phyloP scores from a whole-genome alignment of 2,113 vertebrate species.

The Okapia johnstoni region DNA sequence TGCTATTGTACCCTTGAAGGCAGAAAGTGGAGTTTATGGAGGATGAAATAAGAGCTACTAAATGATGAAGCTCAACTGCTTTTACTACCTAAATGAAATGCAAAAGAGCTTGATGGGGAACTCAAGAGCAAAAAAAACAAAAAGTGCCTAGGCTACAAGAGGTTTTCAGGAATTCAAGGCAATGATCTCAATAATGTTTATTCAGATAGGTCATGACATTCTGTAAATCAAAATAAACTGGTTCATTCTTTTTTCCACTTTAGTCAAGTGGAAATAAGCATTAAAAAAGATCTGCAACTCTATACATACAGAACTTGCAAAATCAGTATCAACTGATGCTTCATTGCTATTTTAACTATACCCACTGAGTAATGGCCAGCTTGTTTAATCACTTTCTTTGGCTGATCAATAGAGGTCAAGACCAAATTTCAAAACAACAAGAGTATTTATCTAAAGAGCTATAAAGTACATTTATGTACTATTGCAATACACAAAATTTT shows the following conservation, averaged over 20 bases:
- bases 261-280: neutral
- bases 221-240: neutral
- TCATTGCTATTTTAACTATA: neutral
- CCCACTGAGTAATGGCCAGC: neutral
- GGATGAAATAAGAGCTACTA: slow-evolving; percentile 66
- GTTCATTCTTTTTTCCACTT: neutral
- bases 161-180: neutral
- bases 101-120: slow-evolving; percentile 9
- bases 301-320: neutral
- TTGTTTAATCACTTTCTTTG: neutral
- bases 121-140: neutral
- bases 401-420: neutral
- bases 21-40: slow-evolving; percentile 53
- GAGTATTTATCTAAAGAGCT: neutral
- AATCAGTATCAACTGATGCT: neutral
- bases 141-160: neutral
- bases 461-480: neutral
- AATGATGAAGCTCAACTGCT: slow-evolving; percentile 6
- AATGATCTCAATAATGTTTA: slow-evolving; percentile 4
- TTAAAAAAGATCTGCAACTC: neutral
- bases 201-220: neutral
- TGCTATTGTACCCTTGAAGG: neutral
- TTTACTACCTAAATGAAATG: slow-evolving; percentile 44
- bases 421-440: neutral
- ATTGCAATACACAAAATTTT: neutral